Base-by-base conservation (phyloP, 2,797 vertebrate genomes). In the Lithobates pipiens region DNA sequence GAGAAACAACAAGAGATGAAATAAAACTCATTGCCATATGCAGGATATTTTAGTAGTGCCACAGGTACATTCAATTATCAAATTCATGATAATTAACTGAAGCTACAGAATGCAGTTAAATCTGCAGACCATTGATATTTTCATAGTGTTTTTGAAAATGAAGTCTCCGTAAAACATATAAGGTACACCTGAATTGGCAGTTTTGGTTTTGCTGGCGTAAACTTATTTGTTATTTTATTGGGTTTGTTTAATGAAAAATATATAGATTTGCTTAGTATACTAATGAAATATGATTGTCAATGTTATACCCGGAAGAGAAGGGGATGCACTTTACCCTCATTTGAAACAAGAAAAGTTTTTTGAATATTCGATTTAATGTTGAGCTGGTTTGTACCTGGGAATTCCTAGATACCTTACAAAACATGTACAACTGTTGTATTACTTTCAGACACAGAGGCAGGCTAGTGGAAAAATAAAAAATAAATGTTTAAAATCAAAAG, bases 41-140 rank as follows among this genome's bases (percentile, higher is more conserved):
- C 85, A 65, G 71, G 78, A 0, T 21, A 81, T n/a, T 42, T 23
- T 80, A 65, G 27, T 85, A 61, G 79, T 81, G 89, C 88, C 50
- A 88, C 67, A 85, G 39, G 13, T 87, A 90, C 84, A 77, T 91
- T 93, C 90, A 92, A 87, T 92, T 86, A 86, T 89, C 89, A 90
- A 77, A 91, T 79, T 88, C 67, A 92, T 87, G 82, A 88, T 8
- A 90, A 81, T 81, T 88, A 86, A 89, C 82, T 86, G 82, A 76
- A 90, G 88, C 81, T 81, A 76, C 67, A 88, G 25, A 54, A 70
- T 73, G 71, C 80, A 91, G 86, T 6, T 76, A 90, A 88, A 78
- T 44, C 44, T 67, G 10, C 88, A 90, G 46, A 68, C 69, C 69
- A 80, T 75, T 86, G 86, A 70, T 63, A 80, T 88, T 91, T 91